These are phyloP conservation scores for Drosophila subpulchrella DNA, from an alignment of 1,140 invertebrate genomes.

Conservation along the genomic window DNA sequence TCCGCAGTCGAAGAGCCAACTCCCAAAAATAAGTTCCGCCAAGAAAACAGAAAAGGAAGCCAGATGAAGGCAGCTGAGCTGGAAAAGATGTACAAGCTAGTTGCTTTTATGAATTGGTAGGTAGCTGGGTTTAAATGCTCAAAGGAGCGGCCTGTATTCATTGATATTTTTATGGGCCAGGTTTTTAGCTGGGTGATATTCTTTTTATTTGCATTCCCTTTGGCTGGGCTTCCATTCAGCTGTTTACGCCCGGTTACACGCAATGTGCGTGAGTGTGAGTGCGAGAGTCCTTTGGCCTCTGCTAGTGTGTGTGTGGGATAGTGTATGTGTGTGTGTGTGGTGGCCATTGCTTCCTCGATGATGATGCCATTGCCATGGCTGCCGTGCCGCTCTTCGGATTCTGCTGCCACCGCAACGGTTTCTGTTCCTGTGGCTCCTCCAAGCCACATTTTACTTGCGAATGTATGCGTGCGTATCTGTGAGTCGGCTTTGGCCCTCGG, in stretches of 20 bases:
- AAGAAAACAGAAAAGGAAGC: conserved; percentile 14
- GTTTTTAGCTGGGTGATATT: conserved; percentile 37
- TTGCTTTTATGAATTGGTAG: conserved; percentile 56
- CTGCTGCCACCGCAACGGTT: conserved; percentile 32
- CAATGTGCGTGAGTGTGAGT: conserved; percentile 22
- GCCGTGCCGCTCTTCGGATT: conserved; percentile 27
- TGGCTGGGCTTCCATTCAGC: conserved; percentile 45
- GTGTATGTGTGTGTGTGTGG: conserved; percentile 23
- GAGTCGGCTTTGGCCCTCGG: conserved; percentile 53
- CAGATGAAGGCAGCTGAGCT: conserved; percentile 19
- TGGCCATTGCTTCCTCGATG: conserved; percentile 32
- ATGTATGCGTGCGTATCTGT: conserved; percentile 14
- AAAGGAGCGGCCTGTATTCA: conserved; percentile 48
- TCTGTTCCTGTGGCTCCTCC: conserved; percentile 33
- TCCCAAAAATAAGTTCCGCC: conserved; percentile 53
- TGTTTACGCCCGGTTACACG: conserved; percentile 66
- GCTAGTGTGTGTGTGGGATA: conserved; percentile 3
- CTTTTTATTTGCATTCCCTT: conserved; percentile 32
- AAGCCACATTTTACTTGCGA: conserved; percentile 23
- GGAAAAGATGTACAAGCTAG: conserved; percentile 31
- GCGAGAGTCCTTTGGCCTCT: conserved; percentile 17
- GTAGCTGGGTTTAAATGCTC: neutral
- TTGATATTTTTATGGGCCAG: conserved; percentile 76
- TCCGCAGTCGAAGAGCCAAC: conserved; percentile 35
- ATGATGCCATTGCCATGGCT: conserved; percentile 79